Evolutionary conservation across 2,888 invertebrate genomes (phyloP), one percentile per base, ranked within the genome.

Genomic region (Mythimna lalbum): DNA sequence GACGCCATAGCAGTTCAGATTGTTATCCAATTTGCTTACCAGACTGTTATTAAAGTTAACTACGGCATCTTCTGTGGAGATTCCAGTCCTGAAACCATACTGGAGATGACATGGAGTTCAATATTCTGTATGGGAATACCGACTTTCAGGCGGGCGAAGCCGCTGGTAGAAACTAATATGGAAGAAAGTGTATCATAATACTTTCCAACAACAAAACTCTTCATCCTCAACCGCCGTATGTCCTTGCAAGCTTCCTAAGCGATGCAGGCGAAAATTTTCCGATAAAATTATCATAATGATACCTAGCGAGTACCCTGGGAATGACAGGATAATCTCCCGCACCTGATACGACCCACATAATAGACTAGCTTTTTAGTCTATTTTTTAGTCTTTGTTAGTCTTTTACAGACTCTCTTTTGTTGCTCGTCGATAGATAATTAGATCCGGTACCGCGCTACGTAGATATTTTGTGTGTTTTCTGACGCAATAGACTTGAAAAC

Each of bases 281-380:
- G 89, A 94, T 94, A 93, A 94, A 93, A 94, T 94, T 94, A 93
- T 86, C 93, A 94, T 94, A 94, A 94, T 93, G 93, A 90, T 87
- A 81, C 81, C 88, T 78, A 85, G 82, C 85, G 86, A 88, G 88
- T 85, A 82, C 86, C 86, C 89, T 91, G 92, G 82, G 81, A 83
- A 80, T 90, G 91, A 92, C 88, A 89, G 88, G 86, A 87, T 89
- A 89, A 90, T 91, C 84, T 88, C 43, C 61, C 69, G 65, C 70
- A 79, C 63, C 75, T 79, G 75, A 63, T 53, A 77, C 75, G 74
- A 50, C 52, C 36, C 12, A 61, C 57, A 61, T 77, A 67, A 76
- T 67, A 65, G 69, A 57, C 64, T 52, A 23, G 49, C 52, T 63
- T 65, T 64, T 62, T 65, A 63, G 57, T 57, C 43, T 63, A 50